Conservation (phyloP, 2,797 vertebrate genomes). For the Acestrorhynchus altus region DNA sequence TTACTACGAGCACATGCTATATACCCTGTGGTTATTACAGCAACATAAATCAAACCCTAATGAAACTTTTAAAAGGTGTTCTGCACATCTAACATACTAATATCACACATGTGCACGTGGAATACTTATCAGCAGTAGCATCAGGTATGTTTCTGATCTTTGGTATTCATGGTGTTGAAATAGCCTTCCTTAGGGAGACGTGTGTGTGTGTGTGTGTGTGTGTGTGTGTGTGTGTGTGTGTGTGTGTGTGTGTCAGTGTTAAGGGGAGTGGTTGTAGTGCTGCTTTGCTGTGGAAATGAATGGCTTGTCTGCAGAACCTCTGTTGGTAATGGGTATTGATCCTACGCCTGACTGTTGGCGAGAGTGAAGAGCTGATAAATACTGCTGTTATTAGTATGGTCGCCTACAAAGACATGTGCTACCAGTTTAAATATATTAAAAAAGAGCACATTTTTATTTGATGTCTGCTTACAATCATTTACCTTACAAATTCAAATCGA, state of each 20-base stretch:
- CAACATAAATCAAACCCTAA: neutral
- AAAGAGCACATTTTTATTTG: neutral
- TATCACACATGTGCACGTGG: neutral
- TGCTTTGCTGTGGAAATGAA: constrained; percentile 60
- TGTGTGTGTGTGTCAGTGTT: neutral
- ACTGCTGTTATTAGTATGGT: constrained; percentile 39
- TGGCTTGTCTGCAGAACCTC: constrained; percentile 59
- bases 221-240: constrained; percentile 14
- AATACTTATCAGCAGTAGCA: neutral
- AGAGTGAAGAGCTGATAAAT: constrained; percentile 43
- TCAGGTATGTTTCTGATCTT: constrained; percentile 26
- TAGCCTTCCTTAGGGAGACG: constrained; percentile 13
- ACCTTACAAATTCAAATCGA: neutral
- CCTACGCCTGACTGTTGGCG: constrained; percentile 47
- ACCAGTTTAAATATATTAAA: constrained; percentile 7
- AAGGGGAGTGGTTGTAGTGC: constrained; percentile 35
- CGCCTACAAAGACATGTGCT: constrained; percentile 9
- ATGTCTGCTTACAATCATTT: constrained; percentile 11
- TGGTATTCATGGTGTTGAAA: constrained; percentile 43
- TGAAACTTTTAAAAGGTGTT: too few species aligned
- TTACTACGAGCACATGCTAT: neutral
- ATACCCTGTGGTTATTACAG: too few species aligned
- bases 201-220: constrained; percentile 23
- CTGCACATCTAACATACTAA: constrained; percentile 15
- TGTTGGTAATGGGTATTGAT: constrained; percentile 67